These are phyloP conservation scores for Exephanes ischioxanthus DNA, from an alignment of 2,888 invertebrate species.

Conservation along the genomic window DNA sequence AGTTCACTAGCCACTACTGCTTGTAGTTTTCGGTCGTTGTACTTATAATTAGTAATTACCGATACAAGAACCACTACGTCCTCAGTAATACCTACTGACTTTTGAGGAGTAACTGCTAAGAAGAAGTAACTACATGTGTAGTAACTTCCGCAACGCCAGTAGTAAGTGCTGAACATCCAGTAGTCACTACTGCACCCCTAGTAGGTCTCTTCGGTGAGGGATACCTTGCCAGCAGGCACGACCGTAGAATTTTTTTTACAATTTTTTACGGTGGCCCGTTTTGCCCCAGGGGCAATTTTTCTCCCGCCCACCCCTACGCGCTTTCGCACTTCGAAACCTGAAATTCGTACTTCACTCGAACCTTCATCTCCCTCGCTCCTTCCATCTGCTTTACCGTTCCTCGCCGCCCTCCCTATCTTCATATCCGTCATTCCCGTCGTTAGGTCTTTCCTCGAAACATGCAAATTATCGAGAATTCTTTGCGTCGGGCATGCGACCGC, in stretches of 20 bases:
- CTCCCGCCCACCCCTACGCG: neutral
- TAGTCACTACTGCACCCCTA: no score
- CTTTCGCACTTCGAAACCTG: constrained; percentile 32
- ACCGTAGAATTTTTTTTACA: neutral
- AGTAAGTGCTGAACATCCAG: no score
- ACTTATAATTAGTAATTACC: no score
- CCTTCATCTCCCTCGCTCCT: constrained; percentile 18
- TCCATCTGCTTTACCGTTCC: constrained; percentile 34
- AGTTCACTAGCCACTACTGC: no score
- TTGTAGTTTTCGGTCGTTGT: no score
- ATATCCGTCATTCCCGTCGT: constrained; percentile 43
- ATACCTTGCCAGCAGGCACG: neutral
- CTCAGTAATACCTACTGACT: no score
- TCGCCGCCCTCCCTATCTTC: constrained; percentile 35
- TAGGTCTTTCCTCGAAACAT: constrained; percentile 51
- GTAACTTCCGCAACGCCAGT: no score
- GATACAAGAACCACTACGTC: no score
- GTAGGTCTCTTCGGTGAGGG: no score
- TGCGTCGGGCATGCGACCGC: constrained; percentile 23
- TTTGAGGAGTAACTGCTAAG: no score
- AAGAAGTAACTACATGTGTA: no score
- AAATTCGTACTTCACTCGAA: constrained; percentile 28
- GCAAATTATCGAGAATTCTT: constrained; percentile 55
- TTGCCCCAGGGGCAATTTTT: neutral
- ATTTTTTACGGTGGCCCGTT: neutral